phyloP scores from a whole-genome alignment of 2,797 vertebrate genomes.

The Helarctos malayanus region DNA sequence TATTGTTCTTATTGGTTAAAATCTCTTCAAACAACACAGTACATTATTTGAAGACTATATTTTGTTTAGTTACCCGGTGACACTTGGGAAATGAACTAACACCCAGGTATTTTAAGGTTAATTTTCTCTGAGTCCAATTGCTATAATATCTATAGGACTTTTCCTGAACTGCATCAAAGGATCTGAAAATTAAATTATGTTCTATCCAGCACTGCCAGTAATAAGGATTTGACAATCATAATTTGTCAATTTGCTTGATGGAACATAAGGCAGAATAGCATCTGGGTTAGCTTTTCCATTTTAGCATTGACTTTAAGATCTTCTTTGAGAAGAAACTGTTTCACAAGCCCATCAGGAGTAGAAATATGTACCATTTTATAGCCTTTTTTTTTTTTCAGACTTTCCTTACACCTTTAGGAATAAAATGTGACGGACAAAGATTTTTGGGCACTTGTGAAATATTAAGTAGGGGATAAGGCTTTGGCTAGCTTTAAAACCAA shows the following conservation, averaged over 20 bases:
- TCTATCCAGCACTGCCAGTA: slow-evolving; percentile 36
- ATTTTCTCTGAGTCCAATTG: slow-evolving; percentile 26
- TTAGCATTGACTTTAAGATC: background rate
- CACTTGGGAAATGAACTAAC: background rate
- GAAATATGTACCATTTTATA: background rate
- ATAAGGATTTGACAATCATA: slow-evolving; percentile 51
- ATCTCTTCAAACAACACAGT: background rate
- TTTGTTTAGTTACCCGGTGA: background rate
- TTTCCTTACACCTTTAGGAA: background rate
- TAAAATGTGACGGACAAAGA: slow-evolving; percentile 35
- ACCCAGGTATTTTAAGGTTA: slow-evolving; percentile 34
- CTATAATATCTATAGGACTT: background rate
- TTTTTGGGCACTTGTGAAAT: background rate
- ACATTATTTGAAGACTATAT: slow-evolving; percentile 35
- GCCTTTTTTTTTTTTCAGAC: background rate
- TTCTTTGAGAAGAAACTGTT: slow-evolving; percentile 41
- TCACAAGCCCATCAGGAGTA: background rate
- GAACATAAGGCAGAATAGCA: background rate
- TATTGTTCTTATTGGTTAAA: background rate
- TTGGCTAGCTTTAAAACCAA: slow-evolving; percentile 48
- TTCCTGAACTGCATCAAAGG: slow-evolving; percentile 27
- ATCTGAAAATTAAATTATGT: slow-evolving; percentile 71
- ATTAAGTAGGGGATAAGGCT: background rate
- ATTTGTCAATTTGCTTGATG: slow-evolving; percentile 59
- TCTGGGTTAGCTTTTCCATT: background rate